Evolutionary conservation across 1,140 invertebrate genomes (phyloP), one percentile per base, ranked within the genome.

Genomic region (Diuraphis noxia): DNA sequence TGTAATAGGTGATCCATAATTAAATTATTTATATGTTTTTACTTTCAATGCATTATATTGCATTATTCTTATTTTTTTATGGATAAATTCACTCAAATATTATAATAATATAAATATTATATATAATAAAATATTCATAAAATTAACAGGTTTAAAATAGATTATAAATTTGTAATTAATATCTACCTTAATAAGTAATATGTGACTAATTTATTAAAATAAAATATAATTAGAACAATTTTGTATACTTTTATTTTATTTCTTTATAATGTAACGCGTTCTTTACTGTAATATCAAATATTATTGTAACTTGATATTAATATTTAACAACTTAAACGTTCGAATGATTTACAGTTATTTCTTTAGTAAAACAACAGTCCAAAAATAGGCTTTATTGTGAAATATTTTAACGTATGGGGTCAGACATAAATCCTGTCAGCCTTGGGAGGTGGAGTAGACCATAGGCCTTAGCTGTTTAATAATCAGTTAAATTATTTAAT

Each of bases 401-500:
- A 81, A 49, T 6, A 91, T 81, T 23, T 49, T 25, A 81, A 52
- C 13, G 9, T 3, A n/a, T 46, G 38, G 30, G 30, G 41, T 23
- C 77, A n/a, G 25, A 91, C 23, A 82, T 77, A 82, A 91, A 91
- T 91, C 77, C 23, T 43, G 89, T 91, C 82, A 82, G 41, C 89
- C 89, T 91, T 91, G 89, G 19, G 17, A 49, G 41, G 23, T 81
- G 21, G 52, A 91, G 8, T 40, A 52, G 23, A 41, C 23, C 34
- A 46, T 25, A 82, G 21, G 81, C 81, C n/a, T 38, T 38, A 82
- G 30, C 43, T 46, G 38, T 91, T 89, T 87, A 49, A 49, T 86
- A 23, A 34, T 23, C n/a, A 46, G 30, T 46, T 85, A 46, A 43
- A 84, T 43, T 25, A 41, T 46, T n/a, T 13, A 17, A 43, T 84